Percentiles rank a stretch among this genome's conserved stretches.
These are phyloP conservation scores for Agrochola lychnidis DNA, from an alignment of 2,888 invertebrate genomes.

Conservation along the genomic window DNA sequence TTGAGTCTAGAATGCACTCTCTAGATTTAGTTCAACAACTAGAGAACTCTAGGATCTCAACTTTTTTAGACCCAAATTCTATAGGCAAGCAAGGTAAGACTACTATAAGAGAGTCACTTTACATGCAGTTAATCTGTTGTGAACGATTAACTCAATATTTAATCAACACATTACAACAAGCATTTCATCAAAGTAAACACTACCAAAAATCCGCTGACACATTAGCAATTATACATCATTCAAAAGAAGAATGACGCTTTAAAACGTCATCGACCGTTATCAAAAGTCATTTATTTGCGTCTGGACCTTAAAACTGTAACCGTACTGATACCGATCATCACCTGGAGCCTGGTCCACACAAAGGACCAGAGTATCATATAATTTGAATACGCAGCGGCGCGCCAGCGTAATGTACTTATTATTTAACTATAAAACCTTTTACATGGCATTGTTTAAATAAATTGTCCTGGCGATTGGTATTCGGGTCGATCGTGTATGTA, in stretches of 20 bases:
- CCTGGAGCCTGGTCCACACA: conserved; percentile 46
- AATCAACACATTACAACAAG: neutral
- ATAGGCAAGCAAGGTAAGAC: too few relatives aligned
- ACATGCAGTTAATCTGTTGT: neutral
- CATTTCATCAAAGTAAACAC: neutral
- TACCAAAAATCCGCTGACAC: conserved; percentile 5
- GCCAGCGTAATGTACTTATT: conserved; percentile 64
- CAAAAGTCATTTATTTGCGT: conserved; percentile 34
- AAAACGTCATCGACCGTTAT: conserved; percentile 43
- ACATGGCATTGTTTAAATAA: conserved; percentile 59
- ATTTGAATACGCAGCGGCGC: conserved; percentile 65
- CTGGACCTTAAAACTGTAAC: conserved; percentile 45
- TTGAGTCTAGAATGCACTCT: neutral
- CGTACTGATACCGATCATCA: conserved; percentile 53
- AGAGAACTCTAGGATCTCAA: conserved; percentile 2
- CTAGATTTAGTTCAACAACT: neutral
- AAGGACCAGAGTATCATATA: conserved; percentile 56
- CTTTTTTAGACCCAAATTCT: neutral
- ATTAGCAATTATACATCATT: conserved; percentile 37
- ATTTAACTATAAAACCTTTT: conserved; percentile 63
- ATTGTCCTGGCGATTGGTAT: conserved; percentile 56
- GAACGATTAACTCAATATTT: neutral
- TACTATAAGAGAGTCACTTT: too few relatives aligned
- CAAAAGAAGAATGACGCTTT: conserved; percentile 45
- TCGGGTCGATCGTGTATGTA: conserved; percentile 41